Base-by-base conservation (phyloP, 2,797 vertebrate species). In the Todus mexicanus region DNA sequence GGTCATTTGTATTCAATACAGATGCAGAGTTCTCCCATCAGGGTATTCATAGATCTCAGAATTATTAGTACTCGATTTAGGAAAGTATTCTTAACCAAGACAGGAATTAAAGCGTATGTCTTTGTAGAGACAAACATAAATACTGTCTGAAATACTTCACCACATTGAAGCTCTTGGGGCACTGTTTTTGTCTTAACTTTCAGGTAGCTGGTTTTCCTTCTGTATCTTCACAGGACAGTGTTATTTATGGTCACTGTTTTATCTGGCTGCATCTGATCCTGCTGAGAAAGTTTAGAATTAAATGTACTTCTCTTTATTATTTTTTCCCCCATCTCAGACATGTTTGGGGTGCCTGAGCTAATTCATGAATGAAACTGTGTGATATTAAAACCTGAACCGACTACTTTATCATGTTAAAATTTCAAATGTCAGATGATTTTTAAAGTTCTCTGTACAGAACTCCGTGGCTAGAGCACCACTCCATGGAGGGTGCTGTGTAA, bases 51-150 rank as follows among this genome's bases (percentile, higher is more conserved):
- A 92, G 70, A 92, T 73, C 76, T 86, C 38, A 78, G 71, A 85
- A 94, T 87, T 93, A 91, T 91, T 86, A 85, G 75, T 56, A 53
- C 63, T 84, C 87, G 51, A 92, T 91, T 94, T 83, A 72, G 72
- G 48, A 73, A 60, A 35, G 50, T 25, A 72, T 92, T 77, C 72
- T 74, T 87, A 80, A 89, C 47, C 43, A 12, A 64, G 72, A 35
- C 56, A 74, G 42, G 47, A 88, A 84, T 68, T 70, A 53, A 81
- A 86, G 69, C 3, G 0, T 60, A 35, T 29, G 18, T 76, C 89
- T 94, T 78, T 54, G 37, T 5, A 53, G 51, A 63, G 56, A 61
- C 21, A 63, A 83, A 72, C 43, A 56, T 37, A 93, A 81, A 90
- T 48, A 54, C 37, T 33, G 33, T 25, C 43, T 86, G 74, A 80